These are phyloP conservation scores for Melanerpes aurifrons DNA, from an alignment of 2,113 vertebrate species.

Conservation along the genomic window DNA sequence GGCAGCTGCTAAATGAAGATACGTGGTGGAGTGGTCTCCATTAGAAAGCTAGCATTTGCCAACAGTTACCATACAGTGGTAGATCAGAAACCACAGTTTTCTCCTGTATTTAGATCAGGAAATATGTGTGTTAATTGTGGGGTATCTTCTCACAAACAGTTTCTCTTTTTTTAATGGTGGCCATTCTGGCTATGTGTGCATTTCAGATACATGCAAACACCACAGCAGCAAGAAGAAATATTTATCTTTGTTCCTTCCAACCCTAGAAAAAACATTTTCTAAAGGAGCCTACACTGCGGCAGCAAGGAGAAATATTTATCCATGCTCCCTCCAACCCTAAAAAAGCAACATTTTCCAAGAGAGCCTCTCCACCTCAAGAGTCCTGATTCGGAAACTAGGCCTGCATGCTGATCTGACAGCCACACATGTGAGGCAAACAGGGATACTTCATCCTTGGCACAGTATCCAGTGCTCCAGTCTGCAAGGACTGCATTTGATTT, in stretches of 20 bases:
- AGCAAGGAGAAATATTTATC: conserved; percentile 9
- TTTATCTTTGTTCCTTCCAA: neutral
- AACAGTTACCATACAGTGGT: conserved; percentile 15
- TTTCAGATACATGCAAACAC: neutral
- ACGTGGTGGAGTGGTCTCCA: neutral
- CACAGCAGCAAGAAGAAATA: neutral
- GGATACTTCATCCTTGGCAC: conserved; percentile 71
- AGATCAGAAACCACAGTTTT: conserved; percentile 48
- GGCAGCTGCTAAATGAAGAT: conserved; percentile 45
- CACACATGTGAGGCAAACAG: conserved; percentile 40
- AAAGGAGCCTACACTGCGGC: neutral
- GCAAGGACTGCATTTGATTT: conserved; percentile 86
- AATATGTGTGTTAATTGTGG: conserved; percentile 14
- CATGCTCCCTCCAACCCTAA: neutral
- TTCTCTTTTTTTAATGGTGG: neutral
- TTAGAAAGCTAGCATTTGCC: conserved; percentile 57
- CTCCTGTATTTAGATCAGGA: conserved; percentile 26
- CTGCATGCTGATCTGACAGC: conserved; percentile 47
- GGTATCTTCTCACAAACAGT: conserved; percentile 20
- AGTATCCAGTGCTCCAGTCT: conserved; percentile 67
- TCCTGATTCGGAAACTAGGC: conserved; percentile 9
- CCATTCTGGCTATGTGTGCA: neutral
- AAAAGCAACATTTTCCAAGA: neutral
- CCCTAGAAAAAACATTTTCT: neutral
- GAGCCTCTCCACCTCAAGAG: neutral